Base-by-base conservation (phyloP, 2,888 invertebrate species). In the Megastigmus dorsalis region DNA sequence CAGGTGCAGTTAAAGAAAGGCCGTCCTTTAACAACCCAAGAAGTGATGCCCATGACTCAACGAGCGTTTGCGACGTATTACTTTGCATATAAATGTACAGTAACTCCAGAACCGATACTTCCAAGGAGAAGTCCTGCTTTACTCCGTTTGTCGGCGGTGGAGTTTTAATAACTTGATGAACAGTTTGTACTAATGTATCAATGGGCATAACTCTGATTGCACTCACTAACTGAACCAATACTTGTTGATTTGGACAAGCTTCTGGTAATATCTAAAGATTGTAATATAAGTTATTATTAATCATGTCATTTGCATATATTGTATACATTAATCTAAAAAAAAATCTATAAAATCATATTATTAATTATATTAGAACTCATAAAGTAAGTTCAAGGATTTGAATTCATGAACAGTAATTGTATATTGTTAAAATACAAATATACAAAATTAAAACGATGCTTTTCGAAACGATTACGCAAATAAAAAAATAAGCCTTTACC, bases 121-220 rank as follows among this genome's bases (percentile, higher is more conserved):
- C 96, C 76, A 95, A 90, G 63, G 90, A 90, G 78, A 91, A 89
- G 77, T 91, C 91, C 43, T 89, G 86, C 80, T 91, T 92, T 5
- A 92, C 89, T 45, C 92, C 92, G 30, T 90, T 89, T 60, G 90
- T 90, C 2, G 90, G 89, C 1, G 93, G 93, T 15, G 95, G 95
- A 76, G 94, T 93, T 85, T 94, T 94, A 33, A 96, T 92, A 74
- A 96, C 95, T 84, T 94, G 93, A 82, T 93, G 93, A 20, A 95
- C 92, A 3, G 95, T 95, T 88, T 94, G 93, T 57, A 97, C 93
- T 80, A 96, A 90, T 65, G 94, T 94, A 83, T 96, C 95, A 82
- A 95, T 92, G 2, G 95, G 95, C 89, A 97, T 93, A 1, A 95
- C 95, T 78, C 94, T 91, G 78, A 96, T 93, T 36, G 94, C 93